Evolutionary conservation across 1,140 invertebrate genomes (phyloP), one percentile per base, ranked within the genome.

Genomic region (Bombyx mori): DNA sequence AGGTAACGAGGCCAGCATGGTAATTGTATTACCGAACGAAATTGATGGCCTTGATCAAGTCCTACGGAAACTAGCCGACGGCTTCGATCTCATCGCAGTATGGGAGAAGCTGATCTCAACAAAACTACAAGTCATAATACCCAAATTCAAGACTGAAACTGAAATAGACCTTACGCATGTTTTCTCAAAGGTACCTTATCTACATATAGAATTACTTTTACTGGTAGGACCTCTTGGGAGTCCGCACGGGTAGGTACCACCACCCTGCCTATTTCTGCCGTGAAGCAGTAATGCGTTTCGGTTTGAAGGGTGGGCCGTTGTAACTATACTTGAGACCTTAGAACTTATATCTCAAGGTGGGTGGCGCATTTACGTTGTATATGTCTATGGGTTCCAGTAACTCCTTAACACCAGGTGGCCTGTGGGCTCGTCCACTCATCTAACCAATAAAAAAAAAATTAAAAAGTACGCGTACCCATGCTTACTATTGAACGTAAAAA

Each of bases 11-110:
- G 71, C 92, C 2, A 92, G 90, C 58, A 90, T 93, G 90, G 56
- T 93, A 1, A 88, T 94, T 12, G 85, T 94, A 12, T 69, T 94
- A 12, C 93, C 93, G 0, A 86, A 91, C 54, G 82, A 91, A 61
- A 70, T 89, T n/a, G 82, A 90, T 10, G 92, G 92, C 0, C 58
- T 69, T 7, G 57, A 79, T 64, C 63, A 56, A 7, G 63, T 83
- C 6, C 45, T 86, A 43, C 44, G 62, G 42, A 77, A 79, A 48
- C 51, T 88, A 44, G 79, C 78, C 0, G 66, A 56, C n/a, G 82
- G 76, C 1, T 69, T 73, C 56, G 73, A 83, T 52, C 66, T 85
- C 1, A 51, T 82, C 58, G 54, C 61, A 0, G 78, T 80, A 9
- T 6, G 82, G 9, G 62, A 72, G 3, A 75, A 71, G 3, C 76